Base-by-base conservation (phyloP, 2,797 vertebrate species). In the Sebastes miniatus region DNA sequence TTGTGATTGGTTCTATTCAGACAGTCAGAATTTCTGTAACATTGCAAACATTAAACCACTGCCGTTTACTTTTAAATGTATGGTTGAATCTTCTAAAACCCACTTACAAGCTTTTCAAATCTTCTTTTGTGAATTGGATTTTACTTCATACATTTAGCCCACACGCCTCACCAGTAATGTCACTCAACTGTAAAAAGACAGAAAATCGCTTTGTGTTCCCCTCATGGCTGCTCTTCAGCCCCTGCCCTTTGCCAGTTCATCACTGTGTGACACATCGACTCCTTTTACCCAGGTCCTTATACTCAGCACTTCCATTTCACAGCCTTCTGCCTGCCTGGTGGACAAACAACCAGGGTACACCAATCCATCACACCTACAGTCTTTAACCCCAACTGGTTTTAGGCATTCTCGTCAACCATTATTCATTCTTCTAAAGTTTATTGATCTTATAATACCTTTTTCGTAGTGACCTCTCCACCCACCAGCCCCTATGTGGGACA, bases 221-320 rank as follows among this genome's bases (percentile, higher is more conserved):
- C 39, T 43, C 31, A 18, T 62, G 62, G 54, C 65, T 76, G 39
- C 11, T 32, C 72, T 58, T 80, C 16, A 50, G 57, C n/a, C 47
- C 34, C 25, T 67, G 22, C 22, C 58, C 59, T 69, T 50, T 29
- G 11, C 31, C 56, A 14, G 18, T 87, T 84, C 50, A 81, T 87
- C 79, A 69, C 11, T 54, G 13, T 39, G 27, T 73, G 75, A 76
- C 74, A 74, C 52, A 61, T 77, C 27, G 56, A 61, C 22, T 71
- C 39, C 56, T 83, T 39, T 52, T 39, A 47, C 32, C 18, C 9
- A 22, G 20, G 27, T 71, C 39, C 8, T 71, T 52, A 14, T 50
- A 64, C 13, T 8, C n/a, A 62, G 47, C 73, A 71, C 78, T 83
- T 84, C 9, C 25, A 71, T 87, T 87, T 90, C 81, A 86, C 70